A percentile compares a stretch with the other conserved stretches of the same genome.
Conservation (phyloP, 2,797 vertebrate genomes). For the Hylomyscus alleni region DNA sequence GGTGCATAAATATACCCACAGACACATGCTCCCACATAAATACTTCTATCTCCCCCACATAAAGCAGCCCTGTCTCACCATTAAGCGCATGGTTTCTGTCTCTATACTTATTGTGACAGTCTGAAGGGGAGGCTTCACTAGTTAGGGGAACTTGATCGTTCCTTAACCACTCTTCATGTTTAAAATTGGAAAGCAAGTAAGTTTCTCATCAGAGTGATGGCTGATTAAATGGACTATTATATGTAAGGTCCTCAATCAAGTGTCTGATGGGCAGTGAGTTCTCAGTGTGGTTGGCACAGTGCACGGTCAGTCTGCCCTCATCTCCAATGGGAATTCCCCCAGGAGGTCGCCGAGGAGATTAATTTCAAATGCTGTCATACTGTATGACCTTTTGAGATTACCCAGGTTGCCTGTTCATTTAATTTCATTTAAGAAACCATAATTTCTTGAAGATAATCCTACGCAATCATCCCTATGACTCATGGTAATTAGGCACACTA, state of each 20-base stretch:
- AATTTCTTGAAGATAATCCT: slow-evolving; percentile 54
- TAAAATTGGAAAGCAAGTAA: slow-evolving; percentile 31
- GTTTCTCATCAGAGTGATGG: slow-evolving; percentile 5
- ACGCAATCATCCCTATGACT: slow-evolving; percentile 48
- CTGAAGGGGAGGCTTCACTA: background rate
- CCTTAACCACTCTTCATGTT: slow-evolving; percentile 15
- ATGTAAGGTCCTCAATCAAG: background rate
- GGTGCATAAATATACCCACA: background rate
- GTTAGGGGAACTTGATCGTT: background rate
- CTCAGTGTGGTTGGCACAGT: slow-evolving; percentile 43
- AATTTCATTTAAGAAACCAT: slow-evolving; percentile 55
- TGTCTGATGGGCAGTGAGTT: background rate
- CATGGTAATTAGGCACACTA: slow-evolving; percentile 43
- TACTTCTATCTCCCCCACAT: background rate
- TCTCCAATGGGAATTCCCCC: background rate
- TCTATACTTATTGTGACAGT: background rate
- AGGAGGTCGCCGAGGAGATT: background rate
- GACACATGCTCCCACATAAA: background rate
- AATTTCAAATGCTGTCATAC: slow-evolving; percentile 37
- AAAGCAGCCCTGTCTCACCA: background rate
- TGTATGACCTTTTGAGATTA: slow-evolving; percentile 35
- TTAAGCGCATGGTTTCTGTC: background rate
- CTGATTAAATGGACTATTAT: background rate
- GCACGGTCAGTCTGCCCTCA: background rate
- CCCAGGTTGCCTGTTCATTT: slow-evolving; percentile 25